A percentile compares a stretch with the other conserved stretches of the same genome.
phyloP scores from a whole-genome alignment of 2,888 invertebrate species.

The Pedicia rivosa region DNA sequence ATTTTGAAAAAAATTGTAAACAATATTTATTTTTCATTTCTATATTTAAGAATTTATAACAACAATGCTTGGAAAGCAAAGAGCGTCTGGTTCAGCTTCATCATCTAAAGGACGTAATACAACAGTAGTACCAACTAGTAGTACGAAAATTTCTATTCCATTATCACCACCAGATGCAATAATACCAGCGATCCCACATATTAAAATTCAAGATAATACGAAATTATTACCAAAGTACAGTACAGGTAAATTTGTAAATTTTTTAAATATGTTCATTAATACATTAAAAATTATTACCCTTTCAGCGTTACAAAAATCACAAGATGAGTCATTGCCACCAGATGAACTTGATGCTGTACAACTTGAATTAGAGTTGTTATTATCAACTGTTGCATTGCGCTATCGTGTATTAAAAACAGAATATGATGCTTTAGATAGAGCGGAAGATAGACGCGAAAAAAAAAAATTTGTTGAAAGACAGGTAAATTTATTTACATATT shows the following conservation, averaged over 20 bases:
- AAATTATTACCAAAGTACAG: slow-evolving; percentile 49
- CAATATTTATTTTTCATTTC: too few species aligned
- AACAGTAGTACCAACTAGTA: neutral
- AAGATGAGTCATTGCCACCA: slow-evolving; percentile 64
- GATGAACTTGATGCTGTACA: slow-evolving; percentile 82
- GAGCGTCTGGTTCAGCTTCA: neutral
- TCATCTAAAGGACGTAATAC: neutral
- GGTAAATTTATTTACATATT: slow-evolving; percentile 2
- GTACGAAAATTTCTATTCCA: too few species aligned
- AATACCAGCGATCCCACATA: slow-evolving; percentile 37
- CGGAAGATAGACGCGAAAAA: slow-evolving; percentile 35
- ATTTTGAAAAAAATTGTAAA: too few species aligned
- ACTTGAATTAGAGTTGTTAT: slow-evolving; percentile 68
- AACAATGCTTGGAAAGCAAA: slow-evolving; percentile 5
- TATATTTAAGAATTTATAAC: neutral
- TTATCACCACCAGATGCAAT: slow-evolving; percentile 7
- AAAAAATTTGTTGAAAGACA: slow-evolving; percentile 5
- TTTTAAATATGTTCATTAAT: neutral
- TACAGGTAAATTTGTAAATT: slow-evolving; percentile 22
- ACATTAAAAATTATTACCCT: slow-evolving; percentile 6
- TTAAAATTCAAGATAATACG: slow-evolving; percentile 52
- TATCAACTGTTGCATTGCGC: slow-evolving; percentile 69
- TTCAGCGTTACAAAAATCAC: slow-evolving; percentile 42
- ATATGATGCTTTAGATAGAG: slow-evolving; percentile 47
- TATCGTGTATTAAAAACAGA: slow-evolving; percentile 63